These are phyloP conservation scores for Lithophane ornitopus DNA, from an alignment of 2,888 invertebrate genomes.

Conservation along the genomic window DNA sequence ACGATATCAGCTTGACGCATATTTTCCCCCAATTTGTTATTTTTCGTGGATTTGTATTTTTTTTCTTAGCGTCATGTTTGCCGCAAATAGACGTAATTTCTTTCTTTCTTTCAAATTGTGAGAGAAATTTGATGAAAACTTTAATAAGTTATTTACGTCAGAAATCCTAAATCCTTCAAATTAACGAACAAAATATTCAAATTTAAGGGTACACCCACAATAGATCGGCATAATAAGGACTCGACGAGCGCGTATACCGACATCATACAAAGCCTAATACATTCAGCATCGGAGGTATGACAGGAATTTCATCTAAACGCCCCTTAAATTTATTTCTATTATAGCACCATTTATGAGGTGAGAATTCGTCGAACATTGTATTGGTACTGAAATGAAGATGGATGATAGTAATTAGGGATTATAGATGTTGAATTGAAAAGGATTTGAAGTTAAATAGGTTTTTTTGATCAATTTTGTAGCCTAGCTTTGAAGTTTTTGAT, in stretches of 20 bases:
- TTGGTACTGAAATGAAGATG: conserved; percentile 38
- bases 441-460: background rate
- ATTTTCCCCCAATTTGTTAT: too few species aligned
- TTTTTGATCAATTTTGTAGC: background rate
- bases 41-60: too few species aligned
- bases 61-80: too few species aligned
- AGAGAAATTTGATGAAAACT: background rate
- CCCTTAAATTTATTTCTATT: conserved; percentile 29
- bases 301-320: conserved; percentile 61
- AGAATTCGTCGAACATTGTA: conserved; percentile 40
- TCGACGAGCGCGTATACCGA: conserved; percentile 9
- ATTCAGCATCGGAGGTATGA: conserved; percentile 43
- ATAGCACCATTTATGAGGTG: conserved; percentile 33
- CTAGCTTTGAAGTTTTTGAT: background rate
- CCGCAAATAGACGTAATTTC: too few species aligned
- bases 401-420: conserved; percentile 27
- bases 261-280: conserved; percentile 54
- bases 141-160: background rate
- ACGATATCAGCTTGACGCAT: too few species aligned
- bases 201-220: conserved; percentile 27
- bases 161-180: background rate
- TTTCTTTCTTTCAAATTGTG: too few species aligned
- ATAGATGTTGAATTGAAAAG: background rate
- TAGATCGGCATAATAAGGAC: conserved; percentile 42
- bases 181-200: conserved; percentile 23